Conservation (phyloP, 2,888 invertebrate genomes). For the Epinotia brunnichana region DNA sequence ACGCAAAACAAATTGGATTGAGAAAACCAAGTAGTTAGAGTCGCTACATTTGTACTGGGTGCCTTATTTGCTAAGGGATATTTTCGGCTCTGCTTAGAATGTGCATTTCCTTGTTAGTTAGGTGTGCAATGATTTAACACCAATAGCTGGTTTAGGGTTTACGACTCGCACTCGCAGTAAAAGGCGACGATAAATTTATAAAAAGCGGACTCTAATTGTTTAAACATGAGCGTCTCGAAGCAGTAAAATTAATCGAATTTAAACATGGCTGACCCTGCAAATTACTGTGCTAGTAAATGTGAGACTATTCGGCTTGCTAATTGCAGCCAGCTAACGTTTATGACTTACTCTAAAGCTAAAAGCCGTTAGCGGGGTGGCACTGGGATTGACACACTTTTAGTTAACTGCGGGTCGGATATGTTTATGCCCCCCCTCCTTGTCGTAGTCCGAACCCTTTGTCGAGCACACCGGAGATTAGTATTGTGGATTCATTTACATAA, state of each 20-base stretch:
- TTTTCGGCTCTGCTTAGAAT: constrained; percentile 68
- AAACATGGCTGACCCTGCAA: neutral
- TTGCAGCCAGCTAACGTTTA: constrained; percentile 16
- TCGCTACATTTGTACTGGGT: constrained; percentile 33
- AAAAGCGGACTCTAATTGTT: constrained; percentile 34
- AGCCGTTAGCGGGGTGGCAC: neutral
- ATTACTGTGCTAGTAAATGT: constrained; percentile 11
- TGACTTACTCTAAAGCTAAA: neutral
- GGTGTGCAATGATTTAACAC: constrained; percentile 32
- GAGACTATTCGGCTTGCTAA: constrained; percentile 13
- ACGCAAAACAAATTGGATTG: constrained; percentile 53
- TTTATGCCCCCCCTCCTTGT: neutral
- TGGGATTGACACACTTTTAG: constrained; percentile 14
- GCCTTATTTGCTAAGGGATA: constrained; percentile 51
- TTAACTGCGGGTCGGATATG: neutral
- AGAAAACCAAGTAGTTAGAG: constrained; percentile 33
- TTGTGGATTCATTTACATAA: constrained; percentile 7
- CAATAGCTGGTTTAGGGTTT: constrained; percentile 32
- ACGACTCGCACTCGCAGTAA: constrained; percentile 29
- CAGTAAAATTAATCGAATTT: constrained; percentile 19
- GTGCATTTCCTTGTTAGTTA: constrained; percentile 68
- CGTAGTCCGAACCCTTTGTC: neutral
- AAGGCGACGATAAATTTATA: constrained; percentile 37
- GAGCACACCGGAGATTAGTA: neutral
- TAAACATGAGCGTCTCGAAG: constrained; percentile 1